Evolutionary conservation across 30 jellyfish, hydroid and myxozoan genomes (phyloP), one percentile per base, ranked within the genome.

Genomic region (Pelagia noctiluca): DNA sequence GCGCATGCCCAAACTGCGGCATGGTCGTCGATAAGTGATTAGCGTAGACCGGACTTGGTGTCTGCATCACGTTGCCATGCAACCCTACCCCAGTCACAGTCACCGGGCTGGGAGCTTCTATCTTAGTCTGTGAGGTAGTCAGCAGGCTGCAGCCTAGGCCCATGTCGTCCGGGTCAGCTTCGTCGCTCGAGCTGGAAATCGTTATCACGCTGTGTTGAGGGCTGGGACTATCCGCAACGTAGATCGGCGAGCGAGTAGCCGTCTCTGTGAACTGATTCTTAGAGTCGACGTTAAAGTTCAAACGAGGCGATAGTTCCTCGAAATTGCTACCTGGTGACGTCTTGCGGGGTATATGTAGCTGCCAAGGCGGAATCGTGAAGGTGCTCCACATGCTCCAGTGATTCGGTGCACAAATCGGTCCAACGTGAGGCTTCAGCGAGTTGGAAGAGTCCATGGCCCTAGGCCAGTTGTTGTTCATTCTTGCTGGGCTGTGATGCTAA

Each of bases 171-270:
- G 77, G 96, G 31, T 63, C 89, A 12, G 77, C 97, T 57, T 92
- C 98, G 42, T 92, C 98, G 74, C 98, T 92, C 19, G 98, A 85
- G 50, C 97, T 90, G 13, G 97, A 90, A 1, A 92, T 92, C 1
- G 98, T 86, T 29, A 92, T 92, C 1, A 92, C 73, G 69, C 98
- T 92, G 24, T 75, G 89, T 10, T 77, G 94, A 2, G 98, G 95
- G 61, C 95, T 86, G 22, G 98, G 98, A 66, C 96, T 86, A 79
- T 92, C 98, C 33, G 60, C 82, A 10, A 92, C 92, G 62, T 72
- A 92, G 19, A 92, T 92, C 19, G 98, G 98, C 48, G 98, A 75
- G 3, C 76, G 71, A 3, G 32, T 77, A 3, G 67, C 65, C 5
- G 35, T 34, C 37, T 75, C 83, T 16, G 62, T 46, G 31, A 60